Conservation (phyloP, 92 coral and sea anemone genomes). For the Porites evermanni region DNA sequence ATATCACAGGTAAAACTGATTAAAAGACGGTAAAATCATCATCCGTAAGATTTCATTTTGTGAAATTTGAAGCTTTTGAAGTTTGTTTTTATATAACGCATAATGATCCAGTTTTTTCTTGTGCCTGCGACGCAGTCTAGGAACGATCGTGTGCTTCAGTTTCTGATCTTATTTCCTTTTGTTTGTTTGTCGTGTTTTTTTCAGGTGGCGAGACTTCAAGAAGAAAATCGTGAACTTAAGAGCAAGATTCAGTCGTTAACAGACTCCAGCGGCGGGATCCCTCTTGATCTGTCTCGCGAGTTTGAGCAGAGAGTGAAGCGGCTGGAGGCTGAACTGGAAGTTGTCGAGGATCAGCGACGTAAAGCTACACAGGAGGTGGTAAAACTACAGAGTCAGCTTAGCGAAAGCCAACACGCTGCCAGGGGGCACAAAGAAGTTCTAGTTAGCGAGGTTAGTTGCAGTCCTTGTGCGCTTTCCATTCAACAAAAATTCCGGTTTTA, state of each 20-base stretch:
- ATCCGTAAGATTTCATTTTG: too few relatives aligned
- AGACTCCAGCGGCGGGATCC: conserved; percentile 51
- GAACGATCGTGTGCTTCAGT: neutral
- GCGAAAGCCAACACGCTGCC: conserved; percentile 69
- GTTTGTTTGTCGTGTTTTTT: neutral
- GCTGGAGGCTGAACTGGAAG: conserved; percentile 85
- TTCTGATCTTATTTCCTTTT: neutral
- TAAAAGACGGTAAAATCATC: too few relatives aligned
- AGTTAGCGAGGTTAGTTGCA: conserved; percentile 70
- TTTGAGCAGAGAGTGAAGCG: conserved; percentile 81
- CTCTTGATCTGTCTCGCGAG: conserved; percentile 76
- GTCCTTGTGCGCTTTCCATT: neutral
- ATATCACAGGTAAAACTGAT: too few relatives aligned
- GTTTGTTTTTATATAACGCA: too few relatives aligned
- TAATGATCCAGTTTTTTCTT: too few relatives aligned
- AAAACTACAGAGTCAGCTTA: conserved; percentile 77
- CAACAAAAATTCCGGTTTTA: neutral
- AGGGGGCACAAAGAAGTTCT: conserved; percentile 78
- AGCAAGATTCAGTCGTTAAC: conserved; percentile 62
- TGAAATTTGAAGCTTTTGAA: too few relatives aligned
- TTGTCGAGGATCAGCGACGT: conserved; percentile 79
- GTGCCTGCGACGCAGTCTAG: too few relatives aligned
- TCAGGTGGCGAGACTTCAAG: conserved; percentile 90
- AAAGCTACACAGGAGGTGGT: conserved; percentile 71
- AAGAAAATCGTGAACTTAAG: conserved; percentile 85